Percentiles rank a stretch among this genome's conserved stretches.
Conservation (phyloP, 2,888 invertebrate genomes). For the Cephus pulcher region DNA sequence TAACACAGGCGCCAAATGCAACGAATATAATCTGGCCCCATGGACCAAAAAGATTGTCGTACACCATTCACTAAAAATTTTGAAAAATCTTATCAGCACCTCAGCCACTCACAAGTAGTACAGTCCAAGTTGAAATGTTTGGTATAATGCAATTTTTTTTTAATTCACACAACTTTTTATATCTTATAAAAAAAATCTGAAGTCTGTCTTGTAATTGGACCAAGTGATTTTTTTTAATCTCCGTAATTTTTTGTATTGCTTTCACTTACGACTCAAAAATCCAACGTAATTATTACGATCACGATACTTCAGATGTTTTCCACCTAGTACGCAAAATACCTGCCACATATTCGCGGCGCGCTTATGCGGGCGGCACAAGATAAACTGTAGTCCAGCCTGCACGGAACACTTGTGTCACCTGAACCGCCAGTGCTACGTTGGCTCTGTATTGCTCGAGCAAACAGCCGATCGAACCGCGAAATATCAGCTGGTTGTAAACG, state of each 20-base stretch:
- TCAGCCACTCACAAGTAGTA: background rate
- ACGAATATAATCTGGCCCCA: slow-evolving; percentile 60
- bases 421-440: background rate
- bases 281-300: background rate
- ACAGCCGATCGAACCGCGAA: slow-evolving; percentile 4
- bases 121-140: background rate
- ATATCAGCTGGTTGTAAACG: background rate
- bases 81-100: slow-evolving; percentile 1
- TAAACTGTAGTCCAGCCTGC: background rate
- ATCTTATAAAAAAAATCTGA: background rate
- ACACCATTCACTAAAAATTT: slow-evolving; percentile 59
- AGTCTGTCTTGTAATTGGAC: background rate
- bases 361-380: background rate
- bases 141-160: background rate
- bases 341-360: background rate
- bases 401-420: slow-evolving; percentile 5
- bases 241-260: background rate
- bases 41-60: slow-evolving; percentile 57
- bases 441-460: background rate
- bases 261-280: background rate
- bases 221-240: background rate
- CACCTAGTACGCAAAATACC: background rate
- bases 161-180: background rate
- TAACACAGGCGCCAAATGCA: slow-evolving; percentile 49
- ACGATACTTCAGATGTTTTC: background rate